phyloP scores from a whole-genome alignment of 2,888 invertebrate species.

The Melieria omissa region DNA sequence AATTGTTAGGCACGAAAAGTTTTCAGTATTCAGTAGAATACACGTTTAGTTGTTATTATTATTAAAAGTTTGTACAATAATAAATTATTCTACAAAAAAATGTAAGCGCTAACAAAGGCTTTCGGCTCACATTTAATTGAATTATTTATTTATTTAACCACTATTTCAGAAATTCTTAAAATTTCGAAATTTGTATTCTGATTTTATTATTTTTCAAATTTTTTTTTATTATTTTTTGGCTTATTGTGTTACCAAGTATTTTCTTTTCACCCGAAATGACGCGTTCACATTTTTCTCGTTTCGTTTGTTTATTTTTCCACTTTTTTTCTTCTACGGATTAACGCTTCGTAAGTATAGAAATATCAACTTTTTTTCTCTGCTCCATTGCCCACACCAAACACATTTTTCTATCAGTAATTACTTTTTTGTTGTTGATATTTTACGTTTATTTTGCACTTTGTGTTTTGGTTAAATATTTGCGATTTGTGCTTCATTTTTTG shows the following conservation, averaged over 20 bases:
- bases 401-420: not conserved
- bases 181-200: too few relatives aligned
- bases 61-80: too few relatives aligned
- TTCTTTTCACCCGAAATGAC: not conserved
- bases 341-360: not conserved
- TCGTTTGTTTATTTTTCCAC: not conserved
- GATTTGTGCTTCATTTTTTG: not conserved
- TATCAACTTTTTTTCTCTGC: not conserved
- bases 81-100: too few relatives aligned
- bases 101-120: too few relatives aligned
- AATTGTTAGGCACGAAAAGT: too few relatives aligned
- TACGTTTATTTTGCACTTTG: too few relatives aligned
- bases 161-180: too few relatives aligned
- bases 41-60: too few relatives aligned
- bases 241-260: not conserved
- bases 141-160: too few relatives aligned
- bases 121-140: too few relatives aligned
- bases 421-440: not conserved
- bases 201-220: too few relatives aligned
- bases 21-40: too few relatives aligned
- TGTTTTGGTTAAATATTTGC: not conserved
- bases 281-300: not conserved
- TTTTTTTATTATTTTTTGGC: not conserved
- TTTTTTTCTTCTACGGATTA: not conserved
- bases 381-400: not conserved